Percentiles rank a stretch among this genome's conserved stretches.
phyloP scores from a whole-genome alignment of 2,113 vertebrate genomes.

The Sapayoa aenigma region DNA sequence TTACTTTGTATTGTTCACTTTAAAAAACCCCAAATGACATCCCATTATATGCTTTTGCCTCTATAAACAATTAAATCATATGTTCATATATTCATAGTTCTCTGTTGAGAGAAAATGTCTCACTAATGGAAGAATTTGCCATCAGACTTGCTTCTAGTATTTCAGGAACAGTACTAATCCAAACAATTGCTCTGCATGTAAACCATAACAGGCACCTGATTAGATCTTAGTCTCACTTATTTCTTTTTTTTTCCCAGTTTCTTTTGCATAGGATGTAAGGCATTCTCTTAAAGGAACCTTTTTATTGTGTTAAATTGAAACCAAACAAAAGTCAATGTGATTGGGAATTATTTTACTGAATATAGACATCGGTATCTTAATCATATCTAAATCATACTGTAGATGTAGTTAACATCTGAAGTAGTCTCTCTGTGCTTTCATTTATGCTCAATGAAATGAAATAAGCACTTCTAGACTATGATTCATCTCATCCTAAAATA shows the following conservation, averaged over 20 bases:
- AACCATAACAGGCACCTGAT: background rate
- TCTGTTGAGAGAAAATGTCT: background rate
- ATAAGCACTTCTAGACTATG: background rate
- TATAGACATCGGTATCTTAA: background rate
- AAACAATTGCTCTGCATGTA: background rate
- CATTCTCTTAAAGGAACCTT: background rate
- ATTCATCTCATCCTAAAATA: conserved; percentile 18
- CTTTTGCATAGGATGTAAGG: background rate
- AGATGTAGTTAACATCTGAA: background rate
- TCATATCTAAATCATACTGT: background rate
- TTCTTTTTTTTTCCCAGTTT: background rate
- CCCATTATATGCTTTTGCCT: background rate
- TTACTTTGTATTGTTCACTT: background rate
- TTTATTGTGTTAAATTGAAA: background rate
- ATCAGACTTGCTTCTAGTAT: background rate
- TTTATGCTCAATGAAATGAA: conserved; percentile 5
- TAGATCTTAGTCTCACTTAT: background rate
- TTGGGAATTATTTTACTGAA: background rate
- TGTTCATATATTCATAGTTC: background rate
- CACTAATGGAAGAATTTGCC: background rate
- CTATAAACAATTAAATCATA: conserved; percentile 38
- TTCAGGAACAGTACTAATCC: background rate
- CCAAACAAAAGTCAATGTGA: background rate
- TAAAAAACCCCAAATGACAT: background rate
- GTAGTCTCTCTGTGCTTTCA: background rate